Conservation (phyloP, 1,140 invertebrate species). For the Rhagoletis zephyria region DNA sequence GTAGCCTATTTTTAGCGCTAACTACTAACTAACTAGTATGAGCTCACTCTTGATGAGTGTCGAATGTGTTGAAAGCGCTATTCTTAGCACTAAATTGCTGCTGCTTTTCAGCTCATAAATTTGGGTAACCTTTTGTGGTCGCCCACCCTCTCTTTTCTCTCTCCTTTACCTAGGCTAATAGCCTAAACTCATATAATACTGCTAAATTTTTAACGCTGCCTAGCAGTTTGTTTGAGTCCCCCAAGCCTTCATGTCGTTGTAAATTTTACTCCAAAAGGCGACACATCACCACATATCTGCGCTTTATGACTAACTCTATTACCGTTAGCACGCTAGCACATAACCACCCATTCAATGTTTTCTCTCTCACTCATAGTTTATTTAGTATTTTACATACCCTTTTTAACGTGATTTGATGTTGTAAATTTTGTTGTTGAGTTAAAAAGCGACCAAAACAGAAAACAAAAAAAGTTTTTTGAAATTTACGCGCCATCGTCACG, state of each 20-base stretch:
- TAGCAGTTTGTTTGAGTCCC: background rate
- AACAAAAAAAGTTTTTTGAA: background rate
- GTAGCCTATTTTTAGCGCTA: background rate
- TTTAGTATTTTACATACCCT: background rate
- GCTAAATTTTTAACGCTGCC: background rate
- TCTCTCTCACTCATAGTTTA: background rate
- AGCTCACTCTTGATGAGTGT: background rate
- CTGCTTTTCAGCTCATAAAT: constrained; percentile 35
- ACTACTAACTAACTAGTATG: background rate
- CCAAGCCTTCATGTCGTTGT: background rate
- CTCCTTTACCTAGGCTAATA: background rate
- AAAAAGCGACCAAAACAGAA: background rate
- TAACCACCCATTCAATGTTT: too few species aligned
- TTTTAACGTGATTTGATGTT: constrained; percentile 41
- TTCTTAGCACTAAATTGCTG: background rate
- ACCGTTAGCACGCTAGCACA: constrained; percentile 29
- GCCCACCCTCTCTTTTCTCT: too few species aligned
- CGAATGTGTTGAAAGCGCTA: constrained; percentile 34
- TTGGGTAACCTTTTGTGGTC: constrained; percentile 19
- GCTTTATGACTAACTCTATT: constrained; percentile 43
- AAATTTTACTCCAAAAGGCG: constrained; percentile 24
- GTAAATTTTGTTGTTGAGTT: constrained; percentile 20
- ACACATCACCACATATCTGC: constrained; percentile 27
- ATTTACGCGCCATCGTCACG: constrained; percentile 48
- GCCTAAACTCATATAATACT: background rate